Conservation (phyloP, 2,113 vertebrate genomes). For the Cromileptes altivelis region DNA sequence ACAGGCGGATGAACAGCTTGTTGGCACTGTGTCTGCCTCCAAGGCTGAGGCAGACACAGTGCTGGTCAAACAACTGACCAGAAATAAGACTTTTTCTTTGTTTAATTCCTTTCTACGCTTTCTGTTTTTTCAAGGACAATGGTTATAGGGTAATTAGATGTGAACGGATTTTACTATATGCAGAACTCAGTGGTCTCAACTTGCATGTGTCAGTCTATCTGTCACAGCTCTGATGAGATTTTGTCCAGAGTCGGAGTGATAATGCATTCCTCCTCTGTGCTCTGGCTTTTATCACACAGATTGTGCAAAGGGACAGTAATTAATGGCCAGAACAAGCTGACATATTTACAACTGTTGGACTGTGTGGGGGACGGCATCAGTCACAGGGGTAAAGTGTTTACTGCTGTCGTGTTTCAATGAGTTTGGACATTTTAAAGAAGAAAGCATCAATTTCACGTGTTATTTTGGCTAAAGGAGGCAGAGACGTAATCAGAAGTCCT, state of each 20-base stretch:
- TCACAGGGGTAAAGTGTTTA: neutral
- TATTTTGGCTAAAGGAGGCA: constrained; percentile 4
- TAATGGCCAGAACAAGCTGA: constrained; percentile 34
- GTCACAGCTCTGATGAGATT: constrained; percentile 13
- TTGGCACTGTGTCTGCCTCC: constrained; percentile 24
- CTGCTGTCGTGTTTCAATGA: neutral
- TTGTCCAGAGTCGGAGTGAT: constrained; percentile 1
- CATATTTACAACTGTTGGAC: constrained; percentile 34
- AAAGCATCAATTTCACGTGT: neutral
- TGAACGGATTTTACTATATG: neutral
- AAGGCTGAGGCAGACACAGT: neutral
- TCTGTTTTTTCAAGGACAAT: neutral
- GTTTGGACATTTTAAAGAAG: constrained; percentile 7
- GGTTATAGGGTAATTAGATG: neutral
- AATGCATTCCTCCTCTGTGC: constrained; percentile 38
- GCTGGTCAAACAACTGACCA: neutral
- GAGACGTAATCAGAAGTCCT: neutral
- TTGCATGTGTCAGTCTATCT: neutral
- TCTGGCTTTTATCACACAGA: constrained; percentile 38
- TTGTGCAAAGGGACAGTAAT: constrained; percentile 20
- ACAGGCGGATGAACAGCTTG: constrained; percentile 33
- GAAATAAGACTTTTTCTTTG: neutral
- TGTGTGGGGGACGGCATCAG: neutral
- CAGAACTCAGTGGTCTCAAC: neutral
- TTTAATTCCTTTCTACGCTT: neutral